These are phyloP conservation scores for Passer montanus DNA, from an alignment of 2,113 vertebrate species.

Conservation along the genomic window DNA sequence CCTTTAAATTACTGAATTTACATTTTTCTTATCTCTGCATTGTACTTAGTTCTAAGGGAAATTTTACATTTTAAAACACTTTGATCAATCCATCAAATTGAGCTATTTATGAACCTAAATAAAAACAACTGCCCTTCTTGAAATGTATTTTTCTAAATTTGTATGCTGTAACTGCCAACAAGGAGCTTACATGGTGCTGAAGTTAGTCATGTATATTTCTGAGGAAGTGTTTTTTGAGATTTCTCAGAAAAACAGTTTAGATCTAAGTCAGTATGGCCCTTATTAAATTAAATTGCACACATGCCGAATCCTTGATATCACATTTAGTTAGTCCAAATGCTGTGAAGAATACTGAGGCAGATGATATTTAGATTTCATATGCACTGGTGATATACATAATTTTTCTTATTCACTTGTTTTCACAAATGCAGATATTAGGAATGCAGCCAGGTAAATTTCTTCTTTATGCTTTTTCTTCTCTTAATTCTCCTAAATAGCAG, in stretches of 20 bases:
- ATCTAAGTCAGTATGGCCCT: background rate
- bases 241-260: background rate
- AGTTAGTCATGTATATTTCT: background rate
- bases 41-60: background rate
- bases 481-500: background rate
- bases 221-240: background rate
- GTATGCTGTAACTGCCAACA: background rate
- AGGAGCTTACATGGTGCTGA: background rate
- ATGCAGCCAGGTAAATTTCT: background rate
- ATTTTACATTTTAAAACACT: background rate
- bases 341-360: background rate
- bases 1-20: slow-evolving; percentile 5
- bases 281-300: background rate
- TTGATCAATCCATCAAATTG: background rate
- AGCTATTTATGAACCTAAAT: background rate
- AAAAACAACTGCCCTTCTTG: background rate
- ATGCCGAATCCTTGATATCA: background rate
- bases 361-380: background rate
- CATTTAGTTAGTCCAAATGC: background rate
- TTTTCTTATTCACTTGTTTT: background rate
- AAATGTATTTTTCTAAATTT: background rate
- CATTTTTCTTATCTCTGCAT: background rate
- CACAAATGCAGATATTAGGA: background rate
- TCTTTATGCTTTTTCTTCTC: background rate
- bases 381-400: background rate